A percentile compares a stretch with the other conserved stretches of the same genome.
Conservation (phyloP, 2,797 vertebrate genomes). For the Fundulus diaphanus region DNA sequence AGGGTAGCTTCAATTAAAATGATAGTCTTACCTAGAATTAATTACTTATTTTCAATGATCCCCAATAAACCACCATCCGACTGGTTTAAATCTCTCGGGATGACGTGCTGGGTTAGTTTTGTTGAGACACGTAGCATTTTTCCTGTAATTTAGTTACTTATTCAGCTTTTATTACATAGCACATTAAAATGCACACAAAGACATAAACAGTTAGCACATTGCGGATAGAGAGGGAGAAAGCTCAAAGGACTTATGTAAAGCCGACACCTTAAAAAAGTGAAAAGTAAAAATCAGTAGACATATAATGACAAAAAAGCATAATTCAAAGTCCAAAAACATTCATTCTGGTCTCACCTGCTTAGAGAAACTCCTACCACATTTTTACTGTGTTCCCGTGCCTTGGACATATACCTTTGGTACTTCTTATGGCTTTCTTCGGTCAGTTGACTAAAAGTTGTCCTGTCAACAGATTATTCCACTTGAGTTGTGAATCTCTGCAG, state of each 20-base stretch:
- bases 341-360: background rate
- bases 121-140: background rate
- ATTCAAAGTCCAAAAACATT: background rate
- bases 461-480: background rate
- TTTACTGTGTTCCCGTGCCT: background rate
- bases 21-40: too few species aligned
- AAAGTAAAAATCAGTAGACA: background rate
- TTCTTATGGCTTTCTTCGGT: background rate
- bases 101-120: too few species aligned
- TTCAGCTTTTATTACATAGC: background rate
- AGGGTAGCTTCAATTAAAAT: too few species aligned
- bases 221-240: background rate
- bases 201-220: background rate
- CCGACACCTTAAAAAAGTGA: background rate
- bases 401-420: background rate
- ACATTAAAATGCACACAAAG: background rate
- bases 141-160: background rate
- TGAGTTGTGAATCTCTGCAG: background rate
- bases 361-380: background rate
- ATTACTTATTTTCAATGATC: too few species aligned
- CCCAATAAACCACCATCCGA: too few species aligned
- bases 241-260: background rate
- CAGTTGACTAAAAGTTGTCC: background rate
- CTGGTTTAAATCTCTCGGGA: too few species aligned
- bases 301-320: too few species aligned